These are phyloP conservation scores for Alca torda DNA, from an alignment of 2,797 vertebrate genomes.

Conservation along the genomic window DNA sequence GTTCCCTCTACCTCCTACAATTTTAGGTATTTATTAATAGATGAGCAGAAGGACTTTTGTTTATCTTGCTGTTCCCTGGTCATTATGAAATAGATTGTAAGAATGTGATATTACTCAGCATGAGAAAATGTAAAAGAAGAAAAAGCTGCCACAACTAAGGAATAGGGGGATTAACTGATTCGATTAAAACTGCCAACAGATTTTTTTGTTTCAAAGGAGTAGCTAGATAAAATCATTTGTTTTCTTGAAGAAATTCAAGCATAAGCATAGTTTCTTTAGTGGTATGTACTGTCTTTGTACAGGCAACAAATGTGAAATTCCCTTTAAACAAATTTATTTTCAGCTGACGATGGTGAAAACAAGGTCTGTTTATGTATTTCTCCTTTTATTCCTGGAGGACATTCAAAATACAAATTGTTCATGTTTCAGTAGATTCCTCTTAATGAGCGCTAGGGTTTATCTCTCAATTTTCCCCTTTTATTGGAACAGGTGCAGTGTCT, in stretches of 20 bases:
- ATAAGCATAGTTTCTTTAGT: neutral
- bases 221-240: neutral
- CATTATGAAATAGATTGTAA: neutral
- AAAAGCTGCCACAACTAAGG: neutral
- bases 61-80: constrained; percentile 14
- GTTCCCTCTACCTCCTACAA: neutral
- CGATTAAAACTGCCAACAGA: neutral
- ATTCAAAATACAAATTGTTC: constrained; percentile 53
- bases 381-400: constrained; percentile 39
- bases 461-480: constrained; percentile 52
- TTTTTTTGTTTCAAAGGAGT: neutral
- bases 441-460: constrained; percentile 60
- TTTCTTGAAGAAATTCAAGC: neutral
- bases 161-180: neutral
- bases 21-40: constrained; percentile 8
- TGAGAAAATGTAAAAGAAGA: constrained; percentile 8
- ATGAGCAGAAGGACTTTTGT: constrained; percentile 16
- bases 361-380: constrained; percentile 32
- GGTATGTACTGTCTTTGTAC: neutral
- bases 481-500: constrained; percentile 74
- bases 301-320: neutral
- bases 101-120: neutral
- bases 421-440: constrained; percentile 19
- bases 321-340: constrained; percentile 2
- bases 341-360: neutral